Conservation (phyloP, 37 sponge, comb jelly and placozoan genomes). For the Chondrosia reniformis region DNA sequence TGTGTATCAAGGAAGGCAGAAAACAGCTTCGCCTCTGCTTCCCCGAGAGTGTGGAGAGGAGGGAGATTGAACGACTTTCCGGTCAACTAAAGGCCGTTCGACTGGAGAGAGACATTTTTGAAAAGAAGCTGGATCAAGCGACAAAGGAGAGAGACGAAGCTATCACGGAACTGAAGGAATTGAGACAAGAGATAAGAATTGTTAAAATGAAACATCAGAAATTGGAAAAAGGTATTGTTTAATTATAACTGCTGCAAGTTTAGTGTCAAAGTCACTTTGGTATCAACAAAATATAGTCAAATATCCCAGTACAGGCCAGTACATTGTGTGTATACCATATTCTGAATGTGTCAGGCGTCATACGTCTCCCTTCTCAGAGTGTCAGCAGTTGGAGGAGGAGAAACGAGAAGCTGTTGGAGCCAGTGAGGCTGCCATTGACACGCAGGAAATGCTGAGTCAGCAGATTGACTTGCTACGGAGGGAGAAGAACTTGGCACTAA, state of each 20-base stretch:
- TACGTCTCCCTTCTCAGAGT: not conserved
- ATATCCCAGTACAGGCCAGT: not conserved
- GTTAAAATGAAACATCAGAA: not conserved
- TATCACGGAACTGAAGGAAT: slow-evolving; percentile 33
- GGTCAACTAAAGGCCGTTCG: slow-evolving; percentile 17
- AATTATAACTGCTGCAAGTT: not conserved
- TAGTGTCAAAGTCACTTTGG: not conserved
- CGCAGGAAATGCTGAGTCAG: slow-evolving; percentile 39
- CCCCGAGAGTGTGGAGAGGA: slow-evolving; percentile 2
- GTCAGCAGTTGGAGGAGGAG: slow-evolving; percentile 24
- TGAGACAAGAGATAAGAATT: not conserved
- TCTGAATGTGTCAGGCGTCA: not conserved
- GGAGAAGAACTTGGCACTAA: slow-evolving; percentile 49
- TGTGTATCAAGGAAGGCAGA: slow-evolving; percentile 32
- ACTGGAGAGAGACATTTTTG: slow-evolving; percentile 7
- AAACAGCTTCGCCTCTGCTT: slow-evolving; percentile 31
- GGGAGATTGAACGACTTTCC: not conserved
- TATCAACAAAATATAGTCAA: not conserved
- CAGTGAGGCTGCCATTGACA: slow-evolving; percentile 55
- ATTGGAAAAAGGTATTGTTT: not conserved
- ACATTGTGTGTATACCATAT: not conserved
- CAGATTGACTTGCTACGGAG: slow-evolving; percentile 36
- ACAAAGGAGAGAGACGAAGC: slow-evolving; percentile 57
- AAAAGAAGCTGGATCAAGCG: slow-evolving; percentile 7
- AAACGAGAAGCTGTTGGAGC: slow-evolving; percentile 52